Base-by-base conservation (phyloP, 2,888 invertebrate genomes). In the Elysia crispata region DNA sequence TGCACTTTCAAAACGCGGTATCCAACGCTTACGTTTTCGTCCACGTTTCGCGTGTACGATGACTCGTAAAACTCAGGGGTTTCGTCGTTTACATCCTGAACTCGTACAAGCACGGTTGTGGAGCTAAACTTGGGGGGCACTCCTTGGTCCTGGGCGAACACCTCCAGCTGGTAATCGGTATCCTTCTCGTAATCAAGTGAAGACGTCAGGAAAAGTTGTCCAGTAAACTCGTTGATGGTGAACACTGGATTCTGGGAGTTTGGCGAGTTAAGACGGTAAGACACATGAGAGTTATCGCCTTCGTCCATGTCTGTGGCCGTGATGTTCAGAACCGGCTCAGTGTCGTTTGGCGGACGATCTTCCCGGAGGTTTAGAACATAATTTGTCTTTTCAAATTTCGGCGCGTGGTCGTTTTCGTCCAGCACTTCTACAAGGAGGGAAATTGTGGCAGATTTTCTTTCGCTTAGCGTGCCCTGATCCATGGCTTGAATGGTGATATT, bases 1-100 rank as follows among this genome's bases (percentile, higher is more conserved):
- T 98, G 98, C 0, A 99, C 95, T 83, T 96, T 94, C 31, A 98
- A 95, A 54, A 99, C 96, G 87, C 97, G 97, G 89, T 96, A 96
- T 15, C 97, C 97, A 0, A 96, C 93, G 0, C 96, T 95, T 0
- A 97, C 97, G 90, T 96, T 96, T 92, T 99, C 99, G 62, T 96
- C 95, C 1, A 99, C 96, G 0, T 93, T 97, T 91, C 98, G 98
- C 93, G 97, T 97, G 91, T 98, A 97, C 3, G 83, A 69, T 0
- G 96, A 95, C 0, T 97, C 96, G 91, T 98, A 97, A 93, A 99
- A 99, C 28, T 96, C 93, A n/a, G 92, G 92, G 20, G 84, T 83
- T 92, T 99, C 98, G 92, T 99, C 99, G 90, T 99, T 99, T 0
- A 98, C 95, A 91, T 99, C 99, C 82, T 95, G 94, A 0, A 99